Conservation (phyloP, 2,797 vertebrate species). For the Acipenser oxyrinchus region DNA sequence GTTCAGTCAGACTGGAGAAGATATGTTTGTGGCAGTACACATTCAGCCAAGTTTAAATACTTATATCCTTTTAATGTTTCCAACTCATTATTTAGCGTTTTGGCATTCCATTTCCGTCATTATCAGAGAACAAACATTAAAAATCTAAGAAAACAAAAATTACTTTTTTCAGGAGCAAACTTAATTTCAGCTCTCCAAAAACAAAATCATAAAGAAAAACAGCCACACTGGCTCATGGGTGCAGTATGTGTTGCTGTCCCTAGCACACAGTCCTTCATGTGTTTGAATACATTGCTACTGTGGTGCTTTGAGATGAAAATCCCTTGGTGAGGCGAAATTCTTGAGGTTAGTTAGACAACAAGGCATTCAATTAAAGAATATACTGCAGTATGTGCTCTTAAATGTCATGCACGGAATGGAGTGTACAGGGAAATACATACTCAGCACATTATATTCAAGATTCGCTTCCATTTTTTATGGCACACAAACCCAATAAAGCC, state of each 20-base stretch:
- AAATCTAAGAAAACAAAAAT: not conserved
- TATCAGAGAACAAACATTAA: not conserved
- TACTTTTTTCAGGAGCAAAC: not conserved
- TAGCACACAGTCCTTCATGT: not conserved
- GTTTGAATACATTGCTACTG: slow-evolving; percentile 5
- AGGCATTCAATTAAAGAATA: slow-evolving; percentile 14
- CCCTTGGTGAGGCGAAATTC: slow-evolving; percentile 8
- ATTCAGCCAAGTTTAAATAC: not conserved
- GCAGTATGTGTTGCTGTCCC: slow-evolving; percentile 1
- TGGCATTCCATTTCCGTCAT: not conserved
- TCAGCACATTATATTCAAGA: slow-evolving; percentile 19
- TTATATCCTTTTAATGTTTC: not conserved
- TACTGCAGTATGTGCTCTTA: slow-evolving; percentile 11
- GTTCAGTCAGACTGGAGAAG: slow-evolving; percentile 8
- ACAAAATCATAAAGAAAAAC: not conserved
- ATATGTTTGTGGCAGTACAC: not conserved
- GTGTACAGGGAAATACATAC: slow-evolving; percentile 7
- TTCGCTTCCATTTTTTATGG: slow-evolving; percentile 15
- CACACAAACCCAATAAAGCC: slow-evolving; percentile 17
- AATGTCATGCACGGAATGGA: slow-evolving; percentile 19
- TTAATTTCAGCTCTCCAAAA: not conserved
- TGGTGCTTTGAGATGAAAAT: slow-evolving; percentile 5
- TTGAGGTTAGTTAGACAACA: slow-evolving; percentile 19
- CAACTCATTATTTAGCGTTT: not conserved
- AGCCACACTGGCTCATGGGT: slow-evolving; percentile 9